Conservation (phyloP, 2,888 invertebrate genomes). For the Zygothrica quintamaculata region DNA sequence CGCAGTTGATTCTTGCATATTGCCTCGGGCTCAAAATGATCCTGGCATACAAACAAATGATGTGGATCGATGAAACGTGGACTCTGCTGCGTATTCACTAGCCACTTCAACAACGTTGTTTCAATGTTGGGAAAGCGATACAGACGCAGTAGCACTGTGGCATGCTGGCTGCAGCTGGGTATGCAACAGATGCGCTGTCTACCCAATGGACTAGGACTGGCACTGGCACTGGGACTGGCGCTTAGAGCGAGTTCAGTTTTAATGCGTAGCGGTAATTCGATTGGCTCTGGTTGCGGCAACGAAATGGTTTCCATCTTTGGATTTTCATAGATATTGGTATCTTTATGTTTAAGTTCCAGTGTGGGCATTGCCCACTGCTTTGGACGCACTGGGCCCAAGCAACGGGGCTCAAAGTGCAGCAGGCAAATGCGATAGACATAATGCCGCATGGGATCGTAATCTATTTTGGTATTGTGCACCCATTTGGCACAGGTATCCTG, state of each 20-base stretch:
- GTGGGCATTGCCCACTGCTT: constrained; percentile 65
- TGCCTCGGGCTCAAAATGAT: constrained; percentile 72
- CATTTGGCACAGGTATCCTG: constrained; percentile 61
- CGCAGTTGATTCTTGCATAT: constrained; percentile 58
- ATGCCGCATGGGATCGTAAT: constrained; percentile 53
- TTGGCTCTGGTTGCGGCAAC: constrained; percentile 2
- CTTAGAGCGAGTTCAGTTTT: constrained; percentile 27
- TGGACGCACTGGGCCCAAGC: constrained; percentile 41
- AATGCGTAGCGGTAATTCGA: constrained; percentile 36
- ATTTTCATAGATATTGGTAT: constrained; percentile 47
- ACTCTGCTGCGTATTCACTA: constrained; percentile 68
- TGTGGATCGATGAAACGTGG: constrained; percentile 51
- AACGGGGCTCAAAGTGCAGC: constrained; percentile 67
- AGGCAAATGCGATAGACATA: constrained; percentile 71
- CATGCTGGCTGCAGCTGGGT: constrained; percentile 40
- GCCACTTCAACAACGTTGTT: constrained; percentile 65
- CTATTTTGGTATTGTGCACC: constrained; percentile 73
- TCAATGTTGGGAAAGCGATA: constrained; percentile 64
- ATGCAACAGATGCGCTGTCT: constrained; percentile 62
- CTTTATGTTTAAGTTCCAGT: constrained; percentile 50
- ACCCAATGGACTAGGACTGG: constrained; percentile 58
- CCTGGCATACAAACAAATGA: constrained; percentile 63
- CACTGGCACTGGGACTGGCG: constrained; percentile 50
- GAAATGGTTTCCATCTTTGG: neutral
- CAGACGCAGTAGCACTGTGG: constrained; percentile 43